Percentiles rank a stretch among this genome's conserved stretches.
phyloP scores from a whole-genome alignment of 2,888 invertebrate genomes.

The Athalia rosae region DNA sequence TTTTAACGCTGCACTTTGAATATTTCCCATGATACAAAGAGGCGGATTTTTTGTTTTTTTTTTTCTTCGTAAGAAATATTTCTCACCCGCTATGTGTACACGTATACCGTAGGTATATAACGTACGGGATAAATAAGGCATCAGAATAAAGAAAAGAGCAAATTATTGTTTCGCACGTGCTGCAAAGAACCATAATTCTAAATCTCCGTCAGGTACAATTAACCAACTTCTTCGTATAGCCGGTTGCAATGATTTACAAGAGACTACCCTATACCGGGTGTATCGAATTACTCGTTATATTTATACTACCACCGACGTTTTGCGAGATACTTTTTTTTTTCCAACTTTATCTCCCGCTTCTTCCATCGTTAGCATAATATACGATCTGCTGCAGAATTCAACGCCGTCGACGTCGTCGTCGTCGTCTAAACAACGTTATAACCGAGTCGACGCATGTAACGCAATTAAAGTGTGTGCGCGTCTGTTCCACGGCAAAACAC shows the following conservation, averaged over 20 bases:
- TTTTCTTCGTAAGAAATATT: no score
- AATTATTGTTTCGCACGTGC: constrained; percentile 6
- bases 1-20: no score
- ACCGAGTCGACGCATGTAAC: no score
- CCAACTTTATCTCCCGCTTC: background rate
- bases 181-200: constrained; percentile 57
- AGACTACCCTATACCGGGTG: constrained; percentile 49
- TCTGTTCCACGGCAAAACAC: no score
- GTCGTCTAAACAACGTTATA: no score
- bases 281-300: constrained; percentile 59
- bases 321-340: constrained; percentile 47
- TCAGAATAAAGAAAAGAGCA: background rate
- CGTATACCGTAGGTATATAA: background rate
- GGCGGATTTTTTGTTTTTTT: background rate
- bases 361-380: constrained; percentile 16
- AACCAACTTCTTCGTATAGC: constrained; percentile 57
- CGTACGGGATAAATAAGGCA: no score
- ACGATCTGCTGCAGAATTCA: constrained; percentile 18
- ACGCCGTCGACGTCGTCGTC: background rate
- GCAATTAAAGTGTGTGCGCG: no score
- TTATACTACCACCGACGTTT: background rate
- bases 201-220: constrained; percentile 64
- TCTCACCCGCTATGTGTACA: background rate
- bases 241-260: constrained; percentile 60
- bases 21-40: background rate